Conservation (phyloP, 2,888 invertebrate genomes). For the Drosophila villosipedis region DNA sequence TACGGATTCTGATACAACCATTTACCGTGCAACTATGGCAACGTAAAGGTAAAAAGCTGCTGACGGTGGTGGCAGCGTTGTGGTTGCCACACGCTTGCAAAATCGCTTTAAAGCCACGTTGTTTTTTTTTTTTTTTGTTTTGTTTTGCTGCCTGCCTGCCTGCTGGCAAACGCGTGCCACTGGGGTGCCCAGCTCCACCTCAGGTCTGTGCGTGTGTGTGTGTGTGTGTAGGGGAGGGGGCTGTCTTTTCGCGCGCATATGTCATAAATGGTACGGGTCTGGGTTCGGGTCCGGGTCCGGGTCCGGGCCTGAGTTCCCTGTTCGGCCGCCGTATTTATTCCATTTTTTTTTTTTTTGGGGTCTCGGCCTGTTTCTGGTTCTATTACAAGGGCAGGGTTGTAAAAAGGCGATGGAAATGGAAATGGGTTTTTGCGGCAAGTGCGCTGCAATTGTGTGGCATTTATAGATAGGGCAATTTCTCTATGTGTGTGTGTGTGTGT, state of each 20-base stretch:
- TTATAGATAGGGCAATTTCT: conserved; percentile 61
- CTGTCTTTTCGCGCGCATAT: conserved; percentile 57
- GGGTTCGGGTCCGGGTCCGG: neutral
- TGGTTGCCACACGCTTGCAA: conserved; percentile 50
- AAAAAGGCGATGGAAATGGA: conserved; percentile 67
- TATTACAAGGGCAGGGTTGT: conserved; percentile 49
- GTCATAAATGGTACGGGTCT: conserved; percentile 63
- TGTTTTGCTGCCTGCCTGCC: conserved; percentile 22
- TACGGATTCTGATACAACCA: conserved; percentile 57
- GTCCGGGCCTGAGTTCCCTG: conserved; percentile 10
- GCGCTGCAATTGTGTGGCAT: conserved; percentile 70
- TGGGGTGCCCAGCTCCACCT: conserved; percentile 18
- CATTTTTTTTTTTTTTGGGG: conserved; percentile 12
- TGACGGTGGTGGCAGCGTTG: conserved; percentile 16
- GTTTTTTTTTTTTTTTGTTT: conserved; percentile 30
- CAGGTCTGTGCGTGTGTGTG: conserved; percentile 12
- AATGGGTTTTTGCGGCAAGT: conserved; percentile 65
- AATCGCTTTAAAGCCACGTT: conserved; percentile 68
- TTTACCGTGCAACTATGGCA: conserved; percentile 38
- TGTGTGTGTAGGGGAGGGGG: neutral
- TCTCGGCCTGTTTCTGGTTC: conserved; percentile 31
- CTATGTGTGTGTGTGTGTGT: neutral
- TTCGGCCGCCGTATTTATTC: neutral
- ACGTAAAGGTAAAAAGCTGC: neutral
- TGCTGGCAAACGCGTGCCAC: conserved; percentile 24